These are phyloP conservation scores for Corythornis cristatus DNA, from an alignment of 2,113 vertebrate genomes.

Conservation along the genomic window DNA sequence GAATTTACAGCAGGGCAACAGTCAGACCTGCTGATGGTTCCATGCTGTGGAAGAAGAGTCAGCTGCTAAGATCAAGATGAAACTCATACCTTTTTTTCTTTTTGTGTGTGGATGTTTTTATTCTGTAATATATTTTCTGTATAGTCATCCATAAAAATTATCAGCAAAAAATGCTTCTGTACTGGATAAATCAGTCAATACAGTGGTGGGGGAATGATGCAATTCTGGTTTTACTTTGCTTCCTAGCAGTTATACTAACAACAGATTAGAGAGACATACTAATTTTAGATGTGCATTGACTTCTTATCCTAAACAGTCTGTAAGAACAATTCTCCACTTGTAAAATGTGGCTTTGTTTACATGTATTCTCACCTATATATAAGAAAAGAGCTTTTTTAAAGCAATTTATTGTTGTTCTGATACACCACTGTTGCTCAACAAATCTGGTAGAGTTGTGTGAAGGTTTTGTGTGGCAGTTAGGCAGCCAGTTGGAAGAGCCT, in stretches of 20 bases:
- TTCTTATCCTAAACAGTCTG: not conserved
- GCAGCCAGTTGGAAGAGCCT: conserved; percentile 72
- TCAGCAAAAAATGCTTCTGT: not conserved
- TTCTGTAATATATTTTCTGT: not conserved
- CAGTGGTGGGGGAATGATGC: not conserved
- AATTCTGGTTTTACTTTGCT: not conserved
- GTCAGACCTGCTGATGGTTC: not conserved
- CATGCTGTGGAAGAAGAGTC: not conserved
- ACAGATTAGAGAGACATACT: not conserved
- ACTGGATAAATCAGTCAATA: not conserved
- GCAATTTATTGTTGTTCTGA: not conserved
- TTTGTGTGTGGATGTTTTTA: not conserved
- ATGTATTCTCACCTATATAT: not conserved
- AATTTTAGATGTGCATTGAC: not conserved
- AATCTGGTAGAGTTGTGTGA: not conserved
- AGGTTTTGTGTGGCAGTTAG: conserved; percentile 44
- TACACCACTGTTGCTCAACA: conserved; percentile 11
- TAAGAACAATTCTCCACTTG: not conserved
- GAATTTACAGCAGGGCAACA: not conserved
- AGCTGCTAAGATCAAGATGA: not conserved
- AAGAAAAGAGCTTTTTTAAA: not conserved
- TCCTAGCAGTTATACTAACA: not conserved
- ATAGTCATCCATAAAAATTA: too few species aligned
- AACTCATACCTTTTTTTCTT: not conserved
- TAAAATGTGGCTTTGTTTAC: not conserved